Evolutionary conservation across 2,888 invertebrate genomes (phyloP), one percentile per base, ranked within the genome.

Genomic region (Ypsolopha scabrella): DNA sequence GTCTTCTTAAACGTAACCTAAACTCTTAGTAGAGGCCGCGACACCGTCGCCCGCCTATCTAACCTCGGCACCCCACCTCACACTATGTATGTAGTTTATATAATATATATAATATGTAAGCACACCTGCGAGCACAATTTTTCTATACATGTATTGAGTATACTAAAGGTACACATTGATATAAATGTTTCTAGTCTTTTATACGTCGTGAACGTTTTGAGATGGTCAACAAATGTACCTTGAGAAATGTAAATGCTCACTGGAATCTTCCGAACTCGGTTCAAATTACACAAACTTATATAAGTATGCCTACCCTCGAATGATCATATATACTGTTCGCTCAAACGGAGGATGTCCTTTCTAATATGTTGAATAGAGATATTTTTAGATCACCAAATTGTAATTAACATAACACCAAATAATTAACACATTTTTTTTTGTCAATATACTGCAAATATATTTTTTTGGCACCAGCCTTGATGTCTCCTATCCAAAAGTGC

Each of bases 371-470:
- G 72, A 65, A 75, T 68, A 73, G 69, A 63, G 64, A 81, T 85
- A 85, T 85, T 85, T 85, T 83, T 85, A 81, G 83, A 82, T 60
- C 64, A 70, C 71, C 75, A 75, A 24, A 69, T 82, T 83, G 79
- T 81, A 76, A 71, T 65, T 69, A 65, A 66, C 68, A 70, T 64
- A 55, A 65, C 65, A 65, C 62, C 58, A 59, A 61, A 64, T 62
- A 11, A 8, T 36, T 36, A 14, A 47, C 34, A 47, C 36, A 24
- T 24, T 72, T 75, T 57, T 60, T 72, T 76, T 75, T 57, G 65
- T 68, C 63, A 67, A 67, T 70, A 60, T 62, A 58, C 60, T 59
- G 62, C 67, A 53, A 67, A 67, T 57, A 67, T 69, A 61, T 68
- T 65, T 69, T 68, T 64, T 66, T 61, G 63, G 63, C 64, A 59